Evolutionary conservation across 2,888 invertebrate species (phyloP).

Genomic region (Sinhomidia bicolor): DNA sequence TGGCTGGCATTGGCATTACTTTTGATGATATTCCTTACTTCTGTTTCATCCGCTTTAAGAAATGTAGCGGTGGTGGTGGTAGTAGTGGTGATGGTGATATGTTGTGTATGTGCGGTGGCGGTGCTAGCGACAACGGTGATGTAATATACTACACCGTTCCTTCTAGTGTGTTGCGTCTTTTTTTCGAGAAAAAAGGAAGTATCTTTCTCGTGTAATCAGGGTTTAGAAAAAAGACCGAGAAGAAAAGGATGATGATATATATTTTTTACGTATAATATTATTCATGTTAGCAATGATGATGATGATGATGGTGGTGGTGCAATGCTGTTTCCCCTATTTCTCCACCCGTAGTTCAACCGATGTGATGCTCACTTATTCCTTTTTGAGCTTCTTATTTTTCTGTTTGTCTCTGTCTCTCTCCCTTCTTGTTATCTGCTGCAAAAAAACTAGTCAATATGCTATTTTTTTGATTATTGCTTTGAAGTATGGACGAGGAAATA

Average conservation of each 20-base stretch:
- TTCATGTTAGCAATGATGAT: not conserved
- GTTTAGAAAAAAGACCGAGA: too few relatives aligned
- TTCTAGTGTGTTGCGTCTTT: slow-evolving; percentile 49
- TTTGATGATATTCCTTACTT: not conserved
- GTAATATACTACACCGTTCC: slow-evolving; percentile 63
- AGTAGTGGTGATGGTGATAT: not conserved
- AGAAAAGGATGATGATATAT: slow-evolving; percentile 37
- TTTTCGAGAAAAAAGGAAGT: slow-evolving; percentile 64
- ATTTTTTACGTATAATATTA: too few relatives aligned
- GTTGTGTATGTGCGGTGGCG: slow-evolving; percentile 44
- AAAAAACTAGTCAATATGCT: not conserved
- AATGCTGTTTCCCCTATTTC: slow-evolving; percentile 36
- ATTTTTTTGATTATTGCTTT: not conserved
- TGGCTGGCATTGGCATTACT: too few relatives aligned
- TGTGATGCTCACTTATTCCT: slow-evolving; percentile 40
- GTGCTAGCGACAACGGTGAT: slow-evolving; percentile 37
- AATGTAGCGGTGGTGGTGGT: too few relatives aligned
- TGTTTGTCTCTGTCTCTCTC: not conserved
- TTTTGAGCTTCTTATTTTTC: not conserved
- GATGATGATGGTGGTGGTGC: slow-evolving; percentile 42
- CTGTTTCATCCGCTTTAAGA: slow-evolving; percentile 34
- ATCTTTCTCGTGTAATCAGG: slow-evolving; percentile 60
- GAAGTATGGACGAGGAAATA: not conserved
- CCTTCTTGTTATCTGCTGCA: not conserved
- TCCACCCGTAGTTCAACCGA: slow-evolving; percentile 2